Evolutionary conservation across 2,888 invertebrate species (phyloP).

Genomic region (Mesoligia furuncula): DNA sequence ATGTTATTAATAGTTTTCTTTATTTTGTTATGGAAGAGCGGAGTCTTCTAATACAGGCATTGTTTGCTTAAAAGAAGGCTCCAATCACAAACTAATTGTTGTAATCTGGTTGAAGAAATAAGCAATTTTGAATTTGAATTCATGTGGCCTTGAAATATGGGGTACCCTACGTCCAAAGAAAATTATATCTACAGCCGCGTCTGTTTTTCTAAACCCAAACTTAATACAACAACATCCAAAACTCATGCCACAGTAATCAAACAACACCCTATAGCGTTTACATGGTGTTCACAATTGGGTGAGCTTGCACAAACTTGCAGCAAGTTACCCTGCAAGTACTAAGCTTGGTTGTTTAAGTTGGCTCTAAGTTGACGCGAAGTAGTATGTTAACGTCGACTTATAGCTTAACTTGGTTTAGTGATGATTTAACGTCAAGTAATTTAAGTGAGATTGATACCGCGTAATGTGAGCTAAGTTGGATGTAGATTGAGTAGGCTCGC

Average conservation of each 20-base stretch:
- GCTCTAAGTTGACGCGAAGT: conserved; percentile 31
- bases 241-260: conserved; percentile 9
- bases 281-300: conserved; percentile 38
- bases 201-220: neutral
- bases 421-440: conserved; percentile 9
- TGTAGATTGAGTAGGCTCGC: neutral
- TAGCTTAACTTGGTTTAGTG: neutral
- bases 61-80: no score
- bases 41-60: no score
- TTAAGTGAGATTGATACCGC: conserved; percentile 13
- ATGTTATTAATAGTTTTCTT: no score
- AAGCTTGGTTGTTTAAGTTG: conserved; percentile 33
- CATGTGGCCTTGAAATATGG: no score
- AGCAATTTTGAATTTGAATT: no score
- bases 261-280: conserved; percentile 27
- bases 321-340: conserved; percentile 12
- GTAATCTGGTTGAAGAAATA: no score
- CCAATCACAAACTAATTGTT: no score
- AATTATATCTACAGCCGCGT: no score
- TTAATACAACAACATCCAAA: conserved; percentile 1
- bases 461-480: neutral
- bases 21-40: no score
- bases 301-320: conserved; percentile 33
- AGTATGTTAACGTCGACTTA: conserved; percentile 4
- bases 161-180: no score